phyloP scores from a whole-genome alignment of 2,888 invertebrate genomes.

The Cephus spinipes region DNA sequence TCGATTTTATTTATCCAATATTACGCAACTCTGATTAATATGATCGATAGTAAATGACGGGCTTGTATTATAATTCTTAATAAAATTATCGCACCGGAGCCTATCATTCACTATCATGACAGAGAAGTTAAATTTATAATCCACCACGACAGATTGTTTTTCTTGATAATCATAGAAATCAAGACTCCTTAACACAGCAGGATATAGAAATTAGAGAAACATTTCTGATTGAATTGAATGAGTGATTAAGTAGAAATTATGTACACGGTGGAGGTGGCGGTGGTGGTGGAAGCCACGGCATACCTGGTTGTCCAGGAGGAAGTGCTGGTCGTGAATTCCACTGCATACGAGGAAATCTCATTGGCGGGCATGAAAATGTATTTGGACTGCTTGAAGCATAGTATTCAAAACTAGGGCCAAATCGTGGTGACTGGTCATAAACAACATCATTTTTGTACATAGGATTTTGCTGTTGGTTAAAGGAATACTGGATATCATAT shows the following conservation, averaged over 20 bases:
- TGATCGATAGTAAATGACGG: too few relatives aligned
- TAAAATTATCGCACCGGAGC: too few relatives aligned
- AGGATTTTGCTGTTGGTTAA: slow-evolving; percentile 11
- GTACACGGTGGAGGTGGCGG: slow-evolving; percentile 38
- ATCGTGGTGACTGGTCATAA: slow-evolving; percentile 10
- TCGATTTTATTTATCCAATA: too few relatives aligned
- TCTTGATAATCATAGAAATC: too few relatives aligned
- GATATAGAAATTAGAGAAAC: too few relatives aligned
- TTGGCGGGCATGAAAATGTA: background rate
- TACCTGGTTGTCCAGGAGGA: slow-evolving; percentile 16
- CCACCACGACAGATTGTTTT: too few relatives aligned
- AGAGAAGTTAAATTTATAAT: too few relatives aligned
- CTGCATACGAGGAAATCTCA: slow-evolving; percentile 26
- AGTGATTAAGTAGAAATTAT: background rate
- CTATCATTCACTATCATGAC: too few relatives aligned
- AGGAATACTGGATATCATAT: slow-evolving; percentile 11
- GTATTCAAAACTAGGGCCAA: slow-evolving; percentile 10
- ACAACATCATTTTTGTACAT: slow-evolving; percentile 8
- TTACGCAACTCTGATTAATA: too few relatives aligned
- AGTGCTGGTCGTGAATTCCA: slow-evolving; percentile 22
- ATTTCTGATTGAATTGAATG: too few relatives aligned
- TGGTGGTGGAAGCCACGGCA: slow-evolving; percentile 33
- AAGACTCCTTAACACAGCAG: too few relatives aligned
- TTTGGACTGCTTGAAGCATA: background rate
- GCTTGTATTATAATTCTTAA: too few relatives aligned